Evolutionary conservation across 2,113 vertebrate species (phyloP).

Genomic region (Sminthopsis crassicaudata): DNA sequence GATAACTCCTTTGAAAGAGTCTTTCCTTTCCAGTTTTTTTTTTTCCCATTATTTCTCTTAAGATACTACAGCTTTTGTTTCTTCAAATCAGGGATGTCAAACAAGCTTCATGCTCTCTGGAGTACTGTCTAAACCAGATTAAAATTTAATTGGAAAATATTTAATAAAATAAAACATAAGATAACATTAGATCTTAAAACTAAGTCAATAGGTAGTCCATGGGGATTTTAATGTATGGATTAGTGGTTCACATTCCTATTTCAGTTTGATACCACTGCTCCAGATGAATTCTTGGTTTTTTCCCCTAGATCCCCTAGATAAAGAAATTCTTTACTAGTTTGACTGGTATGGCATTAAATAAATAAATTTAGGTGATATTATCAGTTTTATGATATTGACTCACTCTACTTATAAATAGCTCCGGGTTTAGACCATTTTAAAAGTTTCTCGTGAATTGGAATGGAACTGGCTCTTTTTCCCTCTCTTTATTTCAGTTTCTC

Average conservation of each 20-base stretch:
- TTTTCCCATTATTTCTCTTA: neutral
- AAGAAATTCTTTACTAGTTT: neutral
- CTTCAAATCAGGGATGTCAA: too few relatives aligned
- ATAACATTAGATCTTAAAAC: too few relatives aligned
- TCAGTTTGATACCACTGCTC: neutral
- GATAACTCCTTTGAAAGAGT: neutral
- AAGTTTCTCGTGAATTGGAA: neutral
- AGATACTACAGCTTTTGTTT: neutral
- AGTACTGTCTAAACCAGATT: too few relatives aligned
- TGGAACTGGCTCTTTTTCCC: neutral
- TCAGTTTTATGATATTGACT: neutral
- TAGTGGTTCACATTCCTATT: neutral
- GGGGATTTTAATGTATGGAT: neutral
- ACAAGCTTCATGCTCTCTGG: too few relatives aligned
- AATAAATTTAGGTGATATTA: neutral
- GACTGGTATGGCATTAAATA: neutral
- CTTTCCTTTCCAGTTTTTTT: neutral
- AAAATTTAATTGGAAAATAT: too few relatives aligned
- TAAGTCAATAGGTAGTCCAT: neutral
- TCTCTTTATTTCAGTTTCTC: neutral
- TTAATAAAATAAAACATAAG: too few relatives aligned
- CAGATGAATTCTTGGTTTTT: neutral
- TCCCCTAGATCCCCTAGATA: neutral
- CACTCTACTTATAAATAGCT: neutral
- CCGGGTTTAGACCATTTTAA: neutral